A percentile compares a stretch with the other conserved stretches of the same genome.
Conservation (phyloP, 2,797 vertebrate species). For the Sebastes diaconus region DNA sequence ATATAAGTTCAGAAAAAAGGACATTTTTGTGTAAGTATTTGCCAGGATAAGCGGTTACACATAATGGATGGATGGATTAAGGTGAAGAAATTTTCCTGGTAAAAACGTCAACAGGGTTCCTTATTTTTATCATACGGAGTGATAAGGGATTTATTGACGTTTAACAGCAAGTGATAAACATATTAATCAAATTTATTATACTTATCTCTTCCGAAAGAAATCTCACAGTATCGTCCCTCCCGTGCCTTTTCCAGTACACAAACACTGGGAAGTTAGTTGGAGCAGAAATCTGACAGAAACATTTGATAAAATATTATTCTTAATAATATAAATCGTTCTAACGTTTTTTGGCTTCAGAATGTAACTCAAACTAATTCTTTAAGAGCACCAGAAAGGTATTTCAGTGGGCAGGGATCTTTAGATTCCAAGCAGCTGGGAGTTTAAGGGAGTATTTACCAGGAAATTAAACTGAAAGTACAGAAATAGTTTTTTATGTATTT, state of each 20-base stretch:
- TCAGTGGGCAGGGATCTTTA: not conserved
- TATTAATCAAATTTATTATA: too few species aligned
- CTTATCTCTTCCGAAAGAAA: not conserved
- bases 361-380: not conserved
- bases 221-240: not conserved
- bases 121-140: not conserved
- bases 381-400: not conserved
- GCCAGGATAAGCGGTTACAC: too few species aligned
- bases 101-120: not conserved
- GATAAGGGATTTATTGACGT: too few species aligned
- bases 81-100: not conserved
- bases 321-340: not conserved
- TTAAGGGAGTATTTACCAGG: not conserved
- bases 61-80: not conserved
- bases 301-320: not conserved
- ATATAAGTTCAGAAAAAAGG: not conserved
- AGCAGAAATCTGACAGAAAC: not conserved
- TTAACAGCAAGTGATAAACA: too few species aligned
- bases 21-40: not conserved
- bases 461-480: not conserved
- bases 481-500: not conserved
- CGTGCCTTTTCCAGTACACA: not conserved
- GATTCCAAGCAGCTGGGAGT: not conserved
- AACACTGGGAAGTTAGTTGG: not conserved
- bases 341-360: not conserved